A percentile compares a stretch with the other conserved stretches of the same genome.
Evolutionary conservation across 2,888 invertebrate genomes (phyloP).

Genomic region (Pseudoips prasinana): DNA sequence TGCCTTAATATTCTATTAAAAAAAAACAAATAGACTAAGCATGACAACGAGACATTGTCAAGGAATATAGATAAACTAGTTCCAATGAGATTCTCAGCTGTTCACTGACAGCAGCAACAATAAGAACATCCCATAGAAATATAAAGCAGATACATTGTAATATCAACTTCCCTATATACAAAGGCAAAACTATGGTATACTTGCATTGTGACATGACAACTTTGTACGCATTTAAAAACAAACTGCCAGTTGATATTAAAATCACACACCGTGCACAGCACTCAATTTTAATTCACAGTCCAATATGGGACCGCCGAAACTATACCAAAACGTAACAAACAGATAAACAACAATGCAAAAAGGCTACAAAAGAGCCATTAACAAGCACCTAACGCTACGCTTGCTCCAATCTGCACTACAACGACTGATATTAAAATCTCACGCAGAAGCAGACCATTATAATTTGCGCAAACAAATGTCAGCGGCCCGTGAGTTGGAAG

Average conservation of each 20-base stretch:
- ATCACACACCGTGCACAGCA: neutral
- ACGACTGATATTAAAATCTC: slow-evolving; percentile 33
- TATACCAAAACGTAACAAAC: neutral
- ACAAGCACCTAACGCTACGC: slow-evolving; percentile 22
- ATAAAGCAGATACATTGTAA: no score
- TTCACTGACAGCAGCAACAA: no score
- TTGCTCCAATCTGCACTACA: slow-evolving; percentile 29
- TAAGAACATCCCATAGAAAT: no score
- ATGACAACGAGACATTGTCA: no score
- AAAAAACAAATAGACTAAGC: no score
- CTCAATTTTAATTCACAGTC: neutral
- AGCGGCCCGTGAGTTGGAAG: slow-evolving; percentile 30
- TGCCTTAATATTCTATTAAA: no score
- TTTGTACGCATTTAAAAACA: no score
- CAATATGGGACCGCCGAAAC: neutral
- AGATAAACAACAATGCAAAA: slow-evolving; percentile 11
- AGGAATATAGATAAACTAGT: no score
- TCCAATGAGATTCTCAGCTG: no score
- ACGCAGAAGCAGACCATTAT: slow-evolving; percentile 29
- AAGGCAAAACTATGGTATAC: no score
- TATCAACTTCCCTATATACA: no score
- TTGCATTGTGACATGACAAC: no score
- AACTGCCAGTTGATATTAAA: neutral
- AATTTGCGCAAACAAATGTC: slow-evolving; percentile 44
- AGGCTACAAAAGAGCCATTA: slow-evolving; percentile 13